Percentiles rank a stretch among this genome's conserved stretches.
Evolutionary conservation across 2,797 vertebrate genomes (phyloP).

Genomic region (Pantherophis alleghaniensis): DNA sequence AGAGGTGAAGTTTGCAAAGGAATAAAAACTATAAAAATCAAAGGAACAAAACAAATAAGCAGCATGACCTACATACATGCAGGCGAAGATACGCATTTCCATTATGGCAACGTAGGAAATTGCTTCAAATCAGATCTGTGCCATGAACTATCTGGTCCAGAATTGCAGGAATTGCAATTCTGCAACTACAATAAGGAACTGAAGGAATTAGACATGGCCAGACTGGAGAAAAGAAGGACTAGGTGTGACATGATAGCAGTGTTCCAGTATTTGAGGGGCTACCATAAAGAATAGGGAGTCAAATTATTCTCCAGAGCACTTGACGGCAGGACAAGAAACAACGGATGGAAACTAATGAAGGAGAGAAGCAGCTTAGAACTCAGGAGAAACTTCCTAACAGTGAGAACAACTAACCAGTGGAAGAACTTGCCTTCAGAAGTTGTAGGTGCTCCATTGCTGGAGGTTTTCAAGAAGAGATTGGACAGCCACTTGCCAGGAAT

Average conservation of each 20-base stretch:
- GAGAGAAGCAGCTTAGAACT: no score
- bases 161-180: background rate
- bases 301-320: background rate
- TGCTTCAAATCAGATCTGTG: background rate
- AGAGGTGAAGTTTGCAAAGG: background rate
- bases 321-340: background rate
- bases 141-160: background rate
- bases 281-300: no score
- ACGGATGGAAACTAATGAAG: no score
- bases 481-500: background rate
- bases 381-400: no score
- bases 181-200: no score
- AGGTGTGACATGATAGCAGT: no score
- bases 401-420: no score
- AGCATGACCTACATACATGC: background rate
- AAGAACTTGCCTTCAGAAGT: background rate
- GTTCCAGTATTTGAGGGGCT: no score
- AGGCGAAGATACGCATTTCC: background rate
- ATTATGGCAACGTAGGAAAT: background rate
- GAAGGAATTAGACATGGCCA: no score
- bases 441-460: background rate
- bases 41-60: background rate
- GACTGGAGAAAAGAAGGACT: no score
- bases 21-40: background rate
- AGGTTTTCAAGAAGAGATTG: background rate